A percentile compares a stretch with the other conserved stretches of the same genome.
These are phyloP conservation scores for Tholera decimalis DNA, from an alignment of 2,888 invertebrate genomes.

Conservation along the genomic window DNA sequence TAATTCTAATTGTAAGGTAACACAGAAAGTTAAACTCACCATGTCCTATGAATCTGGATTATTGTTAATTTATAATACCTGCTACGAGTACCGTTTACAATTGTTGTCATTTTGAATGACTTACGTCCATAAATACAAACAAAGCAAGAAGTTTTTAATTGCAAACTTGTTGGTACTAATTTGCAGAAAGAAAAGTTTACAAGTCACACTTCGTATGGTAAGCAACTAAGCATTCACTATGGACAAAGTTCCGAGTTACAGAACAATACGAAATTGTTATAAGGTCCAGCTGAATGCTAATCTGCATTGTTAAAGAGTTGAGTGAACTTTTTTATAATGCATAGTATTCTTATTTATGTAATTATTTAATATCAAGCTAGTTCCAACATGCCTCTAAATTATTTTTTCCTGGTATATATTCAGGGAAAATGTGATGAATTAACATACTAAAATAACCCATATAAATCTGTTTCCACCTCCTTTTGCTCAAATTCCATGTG, in stretches of 20 bases:
- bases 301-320: slow-evolving; percentile 2
- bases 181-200: slow-evolving; percentile 28
- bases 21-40: slow-evolving; percentile 56
- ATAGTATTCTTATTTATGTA: slow-evolving; percentile 14
- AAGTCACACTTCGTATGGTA: slow-evolving; percentile 35
- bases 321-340: slow-evolving; percentile 13
- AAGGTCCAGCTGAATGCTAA: neutral
- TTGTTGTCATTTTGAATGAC: slow-evolving; percentile 54
- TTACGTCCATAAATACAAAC: slow-evolving; percentile 53
- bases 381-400: slow-evolving; percentile 7
- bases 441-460: slow-evolving; percentile 17
- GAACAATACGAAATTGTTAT: neutral
- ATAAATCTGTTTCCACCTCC: slow-evolving; percentile 17
- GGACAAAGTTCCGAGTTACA: slow-evolving; percentile 9
- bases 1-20: slow-evolving; percentile 45
- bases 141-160: slow-evolving; percentile 52
- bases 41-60: slow-evolving; percentile 47
- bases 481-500: slow-evolving; percentile 13
- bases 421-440: slow-evolving; percentile 40
- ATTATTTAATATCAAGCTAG: slow-evolving; percentile 5
- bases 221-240: slow-evolving; percentile 26
- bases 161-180: slow-evolving; percentile 21
- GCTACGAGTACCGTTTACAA: slow-evolving; percentile 24
- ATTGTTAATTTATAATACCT: slow-evolving; percentile 28
- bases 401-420: slow-evolving; percentile 38